Evolutionary conservation across 2,113 vertebrate species (phyloP).

Genomic region (Vulpes ferrilata): DNA sequence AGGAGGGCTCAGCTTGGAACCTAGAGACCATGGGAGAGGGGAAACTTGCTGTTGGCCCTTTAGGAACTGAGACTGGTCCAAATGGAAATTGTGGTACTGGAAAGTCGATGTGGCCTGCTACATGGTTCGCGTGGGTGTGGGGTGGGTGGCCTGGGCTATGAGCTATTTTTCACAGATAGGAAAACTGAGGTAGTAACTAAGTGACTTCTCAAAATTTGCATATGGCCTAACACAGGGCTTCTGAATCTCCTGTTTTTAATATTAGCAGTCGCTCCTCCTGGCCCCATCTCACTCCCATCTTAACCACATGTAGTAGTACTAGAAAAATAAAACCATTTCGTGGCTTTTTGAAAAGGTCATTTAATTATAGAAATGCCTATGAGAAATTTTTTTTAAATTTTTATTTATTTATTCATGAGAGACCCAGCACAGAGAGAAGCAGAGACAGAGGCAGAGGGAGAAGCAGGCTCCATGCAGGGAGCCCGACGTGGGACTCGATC

Average conservation of each 20-base stretch:
- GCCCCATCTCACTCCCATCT: too few relatives aligned
- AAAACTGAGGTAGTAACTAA: background rate
- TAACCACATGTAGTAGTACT: background rate
- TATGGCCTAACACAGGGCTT: background rate
- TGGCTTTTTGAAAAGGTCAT: constrained; percentile 15
- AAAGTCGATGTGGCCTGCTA: background rate
- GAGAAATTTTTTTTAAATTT: background rate
- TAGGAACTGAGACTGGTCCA: background rate
- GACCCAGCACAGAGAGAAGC: too few relatives aligned
- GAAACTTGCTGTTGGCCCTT: background rate
- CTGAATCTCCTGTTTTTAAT: background rate
- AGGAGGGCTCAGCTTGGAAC: background rate
- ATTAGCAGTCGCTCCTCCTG: background rate
- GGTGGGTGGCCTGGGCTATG: background rate
- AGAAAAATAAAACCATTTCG: background rate
- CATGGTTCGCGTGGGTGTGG: background rate
- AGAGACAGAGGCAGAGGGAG: too few relatives aligned
- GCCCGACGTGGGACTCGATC: too few relatives aligned
- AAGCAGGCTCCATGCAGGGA: too few relatives aligned
- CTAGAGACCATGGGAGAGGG: background rate
- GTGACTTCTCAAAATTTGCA: background rate
- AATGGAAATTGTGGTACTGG: background rate
- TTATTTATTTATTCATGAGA: too few relatives aligned
- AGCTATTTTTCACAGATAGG: background rate
- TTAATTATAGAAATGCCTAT: background rate